Evolutionary conservation across 1,140 invertebrate species (phyloP).

Genomic region (Drosophila bifasciata): DNA sequence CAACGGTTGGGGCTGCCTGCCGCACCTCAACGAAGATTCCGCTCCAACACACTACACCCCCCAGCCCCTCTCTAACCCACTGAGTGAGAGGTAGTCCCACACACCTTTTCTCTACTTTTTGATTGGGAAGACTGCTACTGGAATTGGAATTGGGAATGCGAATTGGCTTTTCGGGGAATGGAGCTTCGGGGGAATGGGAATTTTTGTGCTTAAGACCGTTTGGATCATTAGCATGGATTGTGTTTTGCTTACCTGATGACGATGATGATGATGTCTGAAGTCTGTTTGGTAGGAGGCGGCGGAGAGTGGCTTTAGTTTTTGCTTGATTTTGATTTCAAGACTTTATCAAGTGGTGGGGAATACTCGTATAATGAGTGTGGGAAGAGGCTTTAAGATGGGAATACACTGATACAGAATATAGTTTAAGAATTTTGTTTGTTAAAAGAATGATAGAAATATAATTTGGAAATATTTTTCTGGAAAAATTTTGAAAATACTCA

Average conservation of each 20-base stretch:
- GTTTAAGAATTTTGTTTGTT: too few relatives aligned
- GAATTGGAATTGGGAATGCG: conserved; percentile 26
- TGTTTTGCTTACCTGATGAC: conserved; percentile 33
- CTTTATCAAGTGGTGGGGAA: too few relatives aligned
- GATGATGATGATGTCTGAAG: conserved; percentile 4
- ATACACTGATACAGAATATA: too few relatives aligned
- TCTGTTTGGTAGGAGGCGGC: not conserved
- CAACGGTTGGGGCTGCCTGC: conserved; percentile 18
- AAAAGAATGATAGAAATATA: too few relatives aligned
- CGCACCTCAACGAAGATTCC: conserved; percentile 11
- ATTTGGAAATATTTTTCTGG: too few relatives aligned
- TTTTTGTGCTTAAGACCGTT: conserved; percentile 19
- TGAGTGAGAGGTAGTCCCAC: not conserved
- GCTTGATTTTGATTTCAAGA: too few relatives aligned
- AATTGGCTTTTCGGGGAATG: not conserved
- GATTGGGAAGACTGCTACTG: conserved; percentile 44
- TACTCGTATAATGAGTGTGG: too few relatives aligned
- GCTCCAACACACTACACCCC: not conserved
- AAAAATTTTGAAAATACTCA: too few relatives aligned
- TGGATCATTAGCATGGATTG: conserved; percentile 46
- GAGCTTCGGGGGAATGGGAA: not conserved
- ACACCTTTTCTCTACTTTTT: conserved; percentile 1
- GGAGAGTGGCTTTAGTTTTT: too few relatives aligned
- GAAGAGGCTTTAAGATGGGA: too few relatives aligned
- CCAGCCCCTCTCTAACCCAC: not conserved